phyloP scores from a whole-genome alignment of 2,113 vertebrate species.

The Phodopus roborovskii region DNA sequence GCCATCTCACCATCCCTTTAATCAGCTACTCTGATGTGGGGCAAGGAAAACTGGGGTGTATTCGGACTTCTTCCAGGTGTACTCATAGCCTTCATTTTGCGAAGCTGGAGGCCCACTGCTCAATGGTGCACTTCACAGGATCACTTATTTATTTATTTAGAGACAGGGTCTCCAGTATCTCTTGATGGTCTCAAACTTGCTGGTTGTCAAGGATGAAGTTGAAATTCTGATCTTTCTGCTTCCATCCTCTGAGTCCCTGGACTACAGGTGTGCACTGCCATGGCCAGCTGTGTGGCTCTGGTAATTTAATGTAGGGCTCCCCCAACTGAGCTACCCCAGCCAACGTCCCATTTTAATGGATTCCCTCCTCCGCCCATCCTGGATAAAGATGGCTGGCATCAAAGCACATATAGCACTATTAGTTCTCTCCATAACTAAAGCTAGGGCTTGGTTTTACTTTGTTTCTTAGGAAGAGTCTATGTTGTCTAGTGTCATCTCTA shows the following conservation, averaged over 20 bases:
- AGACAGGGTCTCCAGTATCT: not conserved
- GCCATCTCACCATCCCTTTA: no score
- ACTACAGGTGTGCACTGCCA: not conserved
- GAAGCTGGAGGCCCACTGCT: not conserved
- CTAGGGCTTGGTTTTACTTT: not conserved
- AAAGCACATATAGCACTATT: not conserved
- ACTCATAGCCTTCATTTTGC: not conserved
- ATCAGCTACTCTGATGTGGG: not conserved
- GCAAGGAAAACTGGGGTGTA: no score
- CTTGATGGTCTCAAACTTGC: not conserved
- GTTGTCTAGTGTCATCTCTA: not conserved
- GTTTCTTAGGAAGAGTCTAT: not conserved
- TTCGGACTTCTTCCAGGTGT: not conserved
- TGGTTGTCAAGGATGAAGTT: no score
- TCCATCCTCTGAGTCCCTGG: not conserved
- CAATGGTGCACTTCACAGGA: not conserved
- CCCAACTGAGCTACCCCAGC: not conserved
- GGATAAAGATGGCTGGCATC: not conserved
- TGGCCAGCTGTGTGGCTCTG: not conserved
- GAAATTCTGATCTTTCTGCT: not conserved
- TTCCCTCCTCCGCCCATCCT: not conserved
- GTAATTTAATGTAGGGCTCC: not conserved
- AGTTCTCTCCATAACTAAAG: not conserved
- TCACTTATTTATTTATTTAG: not conserved
- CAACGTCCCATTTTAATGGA: not conserved